These are phyloP conservation scores for Ophion costatus DNA, from an alignment of 2,888 invertebrate species.

Conservation along the genomic window DNA sequence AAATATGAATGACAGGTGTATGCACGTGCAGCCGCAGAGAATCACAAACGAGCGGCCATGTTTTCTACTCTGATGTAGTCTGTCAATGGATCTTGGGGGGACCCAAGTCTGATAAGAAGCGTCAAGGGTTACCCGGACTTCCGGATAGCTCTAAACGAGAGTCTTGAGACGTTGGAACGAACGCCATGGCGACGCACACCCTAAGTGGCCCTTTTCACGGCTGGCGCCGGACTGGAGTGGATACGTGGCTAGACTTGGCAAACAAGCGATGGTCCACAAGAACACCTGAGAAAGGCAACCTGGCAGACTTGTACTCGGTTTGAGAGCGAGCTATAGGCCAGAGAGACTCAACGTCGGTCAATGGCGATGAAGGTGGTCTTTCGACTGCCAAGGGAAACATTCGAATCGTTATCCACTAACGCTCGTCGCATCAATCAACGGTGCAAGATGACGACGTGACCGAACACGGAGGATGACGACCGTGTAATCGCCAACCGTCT, in stretches of 20 bases:
- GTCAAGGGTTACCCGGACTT: too few relatives aligned
- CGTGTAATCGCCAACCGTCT: too few relatives aligned
- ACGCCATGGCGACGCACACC: conserved; percentile 23
- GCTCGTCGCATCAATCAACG: conserved; percentile 20
- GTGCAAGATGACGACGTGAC: too few relatives aligned
- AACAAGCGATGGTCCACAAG: not conserved
- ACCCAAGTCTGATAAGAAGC: not conserved
- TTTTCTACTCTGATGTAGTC: not conserved
- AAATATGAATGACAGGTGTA: conserved; percentile 24
- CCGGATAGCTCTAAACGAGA: not conserved
- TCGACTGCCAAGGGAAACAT: conserved; percentile 56
- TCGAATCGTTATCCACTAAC: conserved; percentile 36
- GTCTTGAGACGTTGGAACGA: conserved; percentile 33
- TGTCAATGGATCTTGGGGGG: not conserved
- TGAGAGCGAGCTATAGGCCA: conserved; percentile 1
- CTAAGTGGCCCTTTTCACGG: conserved; percentile 43
- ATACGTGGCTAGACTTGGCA: conserved; percentile 54
- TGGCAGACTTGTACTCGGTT: conserved; percentile 29
- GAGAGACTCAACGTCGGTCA: conserved; percentile 16
- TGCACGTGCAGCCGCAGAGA: not conserved
- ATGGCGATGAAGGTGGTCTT: conserved; percentile 9
- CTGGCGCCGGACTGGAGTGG: conserved; percentile 30
- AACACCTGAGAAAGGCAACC: conserved; percentile 4
- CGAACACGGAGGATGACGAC: too few relatives aligned
- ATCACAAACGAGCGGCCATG: not conserved